Conservation (phyloP, 2,113 vertebrate species). For the Atherinomorus stipes region DNA sequence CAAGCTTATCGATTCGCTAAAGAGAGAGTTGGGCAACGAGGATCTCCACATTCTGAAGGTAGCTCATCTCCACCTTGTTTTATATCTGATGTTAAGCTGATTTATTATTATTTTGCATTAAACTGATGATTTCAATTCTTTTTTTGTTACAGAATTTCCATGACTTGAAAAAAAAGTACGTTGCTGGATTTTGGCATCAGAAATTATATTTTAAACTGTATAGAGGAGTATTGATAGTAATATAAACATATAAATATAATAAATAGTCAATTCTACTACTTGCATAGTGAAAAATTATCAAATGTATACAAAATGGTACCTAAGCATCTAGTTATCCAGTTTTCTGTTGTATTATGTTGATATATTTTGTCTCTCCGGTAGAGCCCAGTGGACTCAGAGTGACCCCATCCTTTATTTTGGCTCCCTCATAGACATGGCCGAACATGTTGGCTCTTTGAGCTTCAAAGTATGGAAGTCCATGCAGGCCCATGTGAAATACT, state of each 20-base stretch:
- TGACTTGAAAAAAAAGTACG: conserved; percentile 77
- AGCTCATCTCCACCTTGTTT: neutral
- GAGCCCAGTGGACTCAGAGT: conserved; percentile 71
- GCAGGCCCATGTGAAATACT: conserved; percentile 66
- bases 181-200: conserved; percentile 1
- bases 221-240: too few species aligned
- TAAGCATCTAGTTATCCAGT: neutral
- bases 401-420: conserved; percentile 49
- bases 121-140: conserved; percentile 17
- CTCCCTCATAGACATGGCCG: conserved; percentile 73
- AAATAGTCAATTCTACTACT: too few species aligned
- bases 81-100: neutral
- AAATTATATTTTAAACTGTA: too few species aligned
- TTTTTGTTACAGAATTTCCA: conserved; percentile 77
- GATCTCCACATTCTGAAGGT: conserved; percentile 75
- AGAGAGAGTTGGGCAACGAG: conserved; percentile 77
- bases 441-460: conserved; percentile 77
- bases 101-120: neutral
- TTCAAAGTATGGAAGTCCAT: conserved; percentile 82
- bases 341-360: neutral
- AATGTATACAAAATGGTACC: too few species aligned
- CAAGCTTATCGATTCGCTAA: conserved; percentile 62
- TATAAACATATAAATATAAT: too few species aligned
- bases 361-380: conserved; percentile 29
- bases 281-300: too few species aligned